A percentile compares a stretch with the other conserved stretches of the same genome.
Conservation (phyloP, 2,113 vertebrate genomes). For the Telmatochromis brachygnathus region DNA sequence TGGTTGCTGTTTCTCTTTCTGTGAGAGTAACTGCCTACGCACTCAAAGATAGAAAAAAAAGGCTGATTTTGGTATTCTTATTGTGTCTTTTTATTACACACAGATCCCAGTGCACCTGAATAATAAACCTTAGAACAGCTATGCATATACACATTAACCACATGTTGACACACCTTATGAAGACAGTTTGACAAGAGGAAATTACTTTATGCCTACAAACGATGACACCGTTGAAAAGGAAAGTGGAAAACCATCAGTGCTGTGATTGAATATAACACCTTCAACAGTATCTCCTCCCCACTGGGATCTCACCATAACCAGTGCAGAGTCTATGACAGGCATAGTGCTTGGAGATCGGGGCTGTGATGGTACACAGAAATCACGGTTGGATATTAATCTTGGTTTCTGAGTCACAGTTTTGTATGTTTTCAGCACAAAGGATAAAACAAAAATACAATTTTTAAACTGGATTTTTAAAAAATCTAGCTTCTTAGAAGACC, state of each 20-base stretch:
- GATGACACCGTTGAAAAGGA: constrained; percentile 19
- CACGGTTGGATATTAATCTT: not conserved
- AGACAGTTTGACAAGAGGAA: constrained; percentile 20
- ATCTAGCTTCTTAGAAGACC: not conserved
- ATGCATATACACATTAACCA: constrained; percentile 11
- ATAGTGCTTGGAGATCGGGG: not conserved
- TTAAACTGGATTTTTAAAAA: rapidly evolving
- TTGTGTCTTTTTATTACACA: constrained; percentile 30
- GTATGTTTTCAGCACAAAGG: not conserved
- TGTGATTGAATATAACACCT: constrained; percentile 21
- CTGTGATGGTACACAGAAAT: not conserved
- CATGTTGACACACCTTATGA: constrained; percentile 14
- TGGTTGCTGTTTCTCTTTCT: constrained; percentile 23
- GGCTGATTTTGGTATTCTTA: constrained; percentile 9
- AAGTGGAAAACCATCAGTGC: constrained; percentile 2
- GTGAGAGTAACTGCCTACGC: not conserved
- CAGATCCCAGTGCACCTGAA: constrained; percentile 28
- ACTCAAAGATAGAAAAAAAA: not conserved
- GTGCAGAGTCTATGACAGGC: not conserved
- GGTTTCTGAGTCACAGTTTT: not conserved
- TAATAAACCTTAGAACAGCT: constrained; percentile 39
- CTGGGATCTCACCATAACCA: constrained; percentile 1
- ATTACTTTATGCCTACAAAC: constrained; percentile 15
- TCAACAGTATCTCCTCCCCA: constrained; percentile 27
- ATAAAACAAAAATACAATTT: not conserved